Percentiles rank a stretch among this genome's conserved stretches.
Evolutionary conservation across 1,140 invertebrate genomes (phyloP).

Genomic region (Zaprionus tsacasi): DNA sequence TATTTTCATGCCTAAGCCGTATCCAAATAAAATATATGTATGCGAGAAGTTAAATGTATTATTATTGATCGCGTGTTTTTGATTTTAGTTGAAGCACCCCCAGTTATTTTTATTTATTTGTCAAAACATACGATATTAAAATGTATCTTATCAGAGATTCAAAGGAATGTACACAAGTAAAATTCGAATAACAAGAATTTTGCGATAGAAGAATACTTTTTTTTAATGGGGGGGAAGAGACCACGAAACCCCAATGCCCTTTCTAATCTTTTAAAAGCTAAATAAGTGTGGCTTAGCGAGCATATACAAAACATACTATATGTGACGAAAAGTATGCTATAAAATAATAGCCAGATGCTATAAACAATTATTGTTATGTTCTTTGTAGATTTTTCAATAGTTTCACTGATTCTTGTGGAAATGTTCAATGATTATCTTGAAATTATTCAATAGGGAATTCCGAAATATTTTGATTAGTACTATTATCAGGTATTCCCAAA

Average conservation of each 20-base stretch:
- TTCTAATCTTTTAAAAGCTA: neutral
- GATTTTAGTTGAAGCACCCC: neutral
- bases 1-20: neutral
- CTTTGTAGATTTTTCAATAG: neutral
- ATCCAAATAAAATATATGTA: neutral
- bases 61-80: constrained; percentile 33
- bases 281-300: neutral
- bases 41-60: constrained; percentile 12
- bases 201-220: constrained; percentile 19
- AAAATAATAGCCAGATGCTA: neutral
- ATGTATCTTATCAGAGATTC: constrained; percentile 65
- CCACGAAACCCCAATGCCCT: constrained; percentile 14
- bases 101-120: constrained; percentile 37
- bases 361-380: neutral
- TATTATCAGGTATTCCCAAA: neutral
- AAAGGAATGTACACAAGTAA: constrained; percentile 30
- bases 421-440: neutral
- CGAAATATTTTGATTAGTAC: neutral
- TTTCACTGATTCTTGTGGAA: neutral
- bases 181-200: constrained; percentile 41
- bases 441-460: neutral
- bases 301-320: constrained; percentile 31
- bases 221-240: neutral
- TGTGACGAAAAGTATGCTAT: constrained; percentile 31
- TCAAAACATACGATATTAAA: constrained; percentile 50